phyloP scores from a whole-genome alignment of 2,888 invertebrate genomes.

The Fabriciana adippe region DNA sequence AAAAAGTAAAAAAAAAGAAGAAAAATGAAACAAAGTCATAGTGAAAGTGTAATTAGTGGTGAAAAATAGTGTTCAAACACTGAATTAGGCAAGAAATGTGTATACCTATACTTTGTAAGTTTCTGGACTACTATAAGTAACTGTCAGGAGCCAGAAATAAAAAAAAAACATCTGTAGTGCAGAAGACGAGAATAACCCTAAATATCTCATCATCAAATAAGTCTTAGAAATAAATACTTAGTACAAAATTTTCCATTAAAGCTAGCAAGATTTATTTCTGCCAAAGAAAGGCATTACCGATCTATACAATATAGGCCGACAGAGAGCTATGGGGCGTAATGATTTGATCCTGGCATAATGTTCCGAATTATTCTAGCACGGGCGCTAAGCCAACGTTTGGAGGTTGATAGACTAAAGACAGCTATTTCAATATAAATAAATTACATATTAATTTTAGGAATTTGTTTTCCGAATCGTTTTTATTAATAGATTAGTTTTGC shows the following conservation, averaged over 20 bases:
- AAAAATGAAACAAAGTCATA: too few species aligned
- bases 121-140: too few species aligned
- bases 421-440: background rate
- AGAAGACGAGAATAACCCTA: too few species aligned
- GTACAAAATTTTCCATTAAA: background rate
- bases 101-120: too few species aligned
- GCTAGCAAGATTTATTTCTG: background rate
- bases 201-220: background rate
- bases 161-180: too few species aligned
- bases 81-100: too few species aligned
- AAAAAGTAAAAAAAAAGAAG: too few species aligned
- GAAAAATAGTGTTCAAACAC: too few species aligned
- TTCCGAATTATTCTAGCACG: conserved; percentile 10
- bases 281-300: background rate
- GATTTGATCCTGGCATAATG: conserved; percentile 5
- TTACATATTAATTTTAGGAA: background rate
- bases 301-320: background rate
- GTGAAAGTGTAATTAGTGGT: too few species aligned
- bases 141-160: too few species aligned
- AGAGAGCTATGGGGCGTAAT: conserved; percentile 2
- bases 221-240: background rate
- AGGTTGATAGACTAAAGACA: background rate
- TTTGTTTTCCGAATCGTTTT: background rate
- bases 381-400: conserved; percentile 5
- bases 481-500: too few species aligned